Conservation (phyloP, 2,113 vertebrate species). For the Proteles cristata region DNA sequence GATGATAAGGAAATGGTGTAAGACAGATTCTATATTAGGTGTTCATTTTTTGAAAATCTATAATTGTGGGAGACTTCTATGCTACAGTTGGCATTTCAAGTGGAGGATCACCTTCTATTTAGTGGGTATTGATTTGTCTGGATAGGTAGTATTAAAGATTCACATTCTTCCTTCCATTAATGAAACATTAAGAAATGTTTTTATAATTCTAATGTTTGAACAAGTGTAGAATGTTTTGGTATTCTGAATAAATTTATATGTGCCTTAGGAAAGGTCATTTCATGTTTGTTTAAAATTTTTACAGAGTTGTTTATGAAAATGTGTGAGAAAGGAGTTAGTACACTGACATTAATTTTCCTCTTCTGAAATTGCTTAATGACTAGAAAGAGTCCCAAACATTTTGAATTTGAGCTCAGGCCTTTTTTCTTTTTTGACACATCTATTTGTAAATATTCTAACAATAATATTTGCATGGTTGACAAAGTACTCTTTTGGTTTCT, state of each 20-base stretch:
- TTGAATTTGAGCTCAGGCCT: background rate
- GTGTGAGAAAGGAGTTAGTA: background rate
- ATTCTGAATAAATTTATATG: background rate
- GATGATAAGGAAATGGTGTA: background rate
- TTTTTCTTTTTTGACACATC: conserved; percentile 1
- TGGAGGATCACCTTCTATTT: background rate
- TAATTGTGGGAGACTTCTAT: background rate
- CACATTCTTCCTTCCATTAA: background rate
- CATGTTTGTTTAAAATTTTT: conserved; percentile 20
- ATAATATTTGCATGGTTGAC: background rate
- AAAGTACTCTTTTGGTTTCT: background rate
- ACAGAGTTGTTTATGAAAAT: conserved; percentile 7
- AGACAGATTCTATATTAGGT: background rate
- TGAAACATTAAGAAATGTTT: conserved; percentile 15
- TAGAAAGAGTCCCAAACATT: background rate
- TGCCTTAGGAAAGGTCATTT: background rate
- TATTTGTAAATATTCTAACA: background rate
- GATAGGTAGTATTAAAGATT: background rate
- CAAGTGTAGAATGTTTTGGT: background rate
- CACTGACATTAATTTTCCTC: background rate
- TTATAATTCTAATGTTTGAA: background rate
- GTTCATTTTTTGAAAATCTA: background rate
- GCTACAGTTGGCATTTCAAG: background rate
- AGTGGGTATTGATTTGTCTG: background rate
- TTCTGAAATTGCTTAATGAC: conserved; percentile 3